Percentiles rank a stretch among this genome's conserved stretches.
Evolutionary conservation across 2,888 invertebrate genomes (phyloP).

Genomic region (Leptinotarsa juncta): DNA sequence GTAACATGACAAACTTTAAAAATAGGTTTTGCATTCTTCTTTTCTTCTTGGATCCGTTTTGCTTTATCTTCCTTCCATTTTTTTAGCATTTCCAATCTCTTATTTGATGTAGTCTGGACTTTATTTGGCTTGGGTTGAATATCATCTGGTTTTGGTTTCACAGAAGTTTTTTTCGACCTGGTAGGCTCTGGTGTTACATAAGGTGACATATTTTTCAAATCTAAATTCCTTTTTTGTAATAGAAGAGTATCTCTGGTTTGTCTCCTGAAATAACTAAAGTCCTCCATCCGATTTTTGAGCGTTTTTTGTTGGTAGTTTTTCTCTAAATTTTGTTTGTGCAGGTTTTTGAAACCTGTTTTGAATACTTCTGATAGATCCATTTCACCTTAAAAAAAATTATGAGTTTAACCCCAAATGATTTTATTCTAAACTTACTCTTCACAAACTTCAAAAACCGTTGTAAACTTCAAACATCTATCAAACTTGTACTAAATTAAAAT

Average conservation of each 20-base stretch:
- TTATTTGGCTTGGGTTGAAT: background rate
- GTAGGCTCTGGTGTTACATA: constrained; percentile 32
- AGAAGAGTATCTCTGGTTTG: constrained; percentile 43
- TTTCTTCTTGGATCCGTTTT: constrained; percentile 47
- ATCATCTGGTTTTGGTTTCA: constrained; percentile 11
- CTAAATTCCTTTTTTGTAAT: constrained; percentile 42
- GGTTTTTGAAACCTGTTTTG: constrained; percentile 35
- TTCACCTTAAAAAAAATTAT: constrained; percentile 19
- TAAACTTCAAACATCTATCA: background rate
- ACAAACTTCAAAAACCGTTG: constrained; percentile 1
- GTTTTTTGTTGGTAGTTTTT: constrained; percentile 43
- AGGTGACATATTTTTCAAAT: constrained; percentile 42
- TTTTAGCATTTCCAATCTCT: constrained; percentile 52
- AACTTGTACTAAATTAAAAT: background rate
- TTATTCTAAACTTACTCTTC: background rate
- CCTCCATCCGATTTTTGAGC: constrained; percentile 29
- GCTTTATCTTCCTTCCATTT: constrained; percentile 58
- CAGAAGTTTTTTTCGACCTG: constrained; percentile 19
- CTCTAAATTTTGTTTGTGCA: constrained; percentile 38
- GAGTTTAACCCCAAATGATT: background rate
- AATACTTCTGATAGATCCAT: constrained; percentile 43
- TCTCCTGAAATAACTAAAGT: constrained; percentile 34
- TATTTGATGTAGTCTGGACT: constrained; percentile 27
- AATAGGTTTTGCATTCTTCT: constrained; percentile 54
- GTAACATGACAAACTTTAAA: constrained; percentile 57